Evolutionary conservation across 2,797 vertebrate genomes (phyloP).

Genomic region (Oreonectes daqikongensis): DNA sequence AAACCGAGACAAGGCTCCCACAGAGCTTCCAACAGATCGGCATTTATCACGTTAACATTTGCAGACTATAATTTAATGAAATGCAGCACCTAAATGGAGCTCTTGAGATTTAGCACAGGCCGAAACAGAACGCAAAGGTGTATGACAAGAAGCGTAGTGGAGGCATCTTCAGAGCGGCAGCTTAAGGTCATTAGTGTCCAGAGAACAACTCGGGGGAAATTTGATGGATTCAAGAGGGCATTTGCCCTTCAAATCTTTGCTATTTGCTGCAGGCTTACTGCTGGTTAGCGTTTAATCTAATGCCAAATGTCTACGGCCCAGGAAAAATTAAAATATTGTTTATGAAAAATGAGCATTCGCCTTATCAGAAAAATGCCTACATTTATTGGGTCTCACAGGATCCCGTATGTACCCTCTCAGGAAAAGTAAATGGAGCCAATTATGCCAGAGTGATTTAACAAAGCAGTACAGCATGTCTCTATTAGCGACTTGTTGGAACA

Average conservation of each 20-base stretch:
- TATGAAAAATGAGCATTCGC: slow-evolving; percentile 78
- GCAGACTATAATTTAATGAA: slow-evolving; percentile 41
- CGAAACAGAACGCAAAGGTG: slow-evolving; percentile 24
- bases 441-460: slow-evolving; percentile 78
- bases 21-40: slow-evolving; percentile 21
- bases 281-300: slow-evolving; percentile 80
- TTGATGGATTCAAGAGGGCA: slow-evolving; percentile 81
- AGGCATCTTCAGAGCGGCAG: slow-evolving; percentile 66
- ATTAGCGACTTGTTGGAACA: slow-evolving; percentile 75
- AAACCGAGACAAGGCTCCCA: slow-evolving; percentile 15
- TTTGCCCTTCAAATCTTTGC: slow-evolving; percentile 81
- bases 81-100: slow-evolving; percentile 35
- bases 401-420: slow-evolving; percentile 73
- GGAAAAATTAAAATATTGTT: slow-evolving; percentile 79
- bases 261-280: slow-evolving; percentile 76
- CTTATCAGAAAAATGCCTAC: slow-evolving; percentile 76
- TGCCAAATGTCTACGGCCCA: slow-evolving; percentile 76
- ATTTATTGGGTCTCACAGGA: slow-evolving; percentile 77
- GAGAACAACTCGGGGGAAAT: slow-evolving; percentile 75
- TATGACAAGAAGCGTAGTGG: not conserved
- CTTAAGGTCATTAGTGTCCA: slow-evolving; percentile 79
- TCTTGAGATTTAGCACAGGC: slow-evolving; percentile 35
- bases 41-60: slow-evolving; percentile 50
- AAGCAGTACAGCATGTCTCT: slow-evolving; percentile 67
- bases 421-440: slow-evolving; percentile 79